Percentiles rank a stretch among this genome's conserved stretches.
Evolutionary conservation across 2,797 vertebrate species (phyloP).

Genomic region (Miichthys miiuy): DNA sequence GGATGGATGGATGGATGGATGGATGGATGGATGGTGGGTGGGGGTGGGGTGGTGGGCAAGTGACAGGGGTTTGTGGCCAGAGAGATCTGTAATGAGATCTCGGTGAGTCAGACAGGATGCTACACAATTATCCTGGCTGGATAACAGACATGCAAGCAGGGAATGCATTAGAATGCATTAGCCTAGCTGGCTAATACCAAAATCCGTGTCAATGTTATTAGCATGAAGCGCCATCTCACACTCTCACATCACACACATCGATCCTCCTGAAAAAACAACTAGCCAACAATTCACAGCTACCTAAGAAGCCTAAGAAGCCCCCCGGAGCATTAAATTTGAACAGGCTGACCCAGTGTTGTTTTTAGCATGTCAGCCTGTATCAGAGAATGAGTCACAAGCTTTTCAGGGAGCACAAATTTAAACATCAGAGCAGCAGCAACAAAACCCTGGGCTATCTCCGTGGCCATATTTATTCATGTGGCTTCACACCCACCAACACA

Average conservation of each 20-base stretch:
- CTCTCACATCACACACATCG: conserved; percentile 36
- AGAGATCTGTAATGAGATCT: conserved; percentile 81
- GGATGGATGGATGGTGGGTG: conserved; percentile 32
- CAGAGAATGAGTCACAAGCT: conserved; percentile 73
- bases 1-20: conserved; percentile 68
- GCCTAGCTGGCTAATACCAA: conserved; percentile 66
- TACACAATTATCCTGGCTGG: conserved; percentile 53
- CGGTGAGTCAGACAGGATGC: conserved; percentile 68
- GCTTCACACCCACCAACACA: conserved; percentile 59
- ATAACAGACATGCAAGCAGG: conserved; percentile 38
- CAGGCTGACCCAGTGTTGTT: conserved; percentile 62
- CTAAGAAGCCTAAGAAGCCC: conserved; percentile 58
- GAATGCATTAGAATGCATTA: conserved; percentile 69
- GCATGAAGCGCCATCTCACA: conserved; percentile 43
- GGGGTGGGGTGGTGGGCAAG: conserved; percentile 5
- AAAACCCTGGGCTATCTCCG: conserved; percentile 75
- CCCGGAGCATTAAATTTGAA: conserved; percentile 59
- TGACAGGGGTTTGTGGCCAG: conserved; percentile 49
- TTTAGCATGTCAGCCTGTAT: conserved; percentile 68
- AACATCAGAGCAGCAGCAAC: conserved; percentile 77
- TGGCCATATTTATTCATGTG: conserved; percentile 75
- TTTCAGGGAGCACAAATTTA: conserved; percentile 69
- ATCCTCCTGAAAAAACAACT: conserved; percentile 47
- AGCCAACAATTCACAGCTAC: conserved; percentile 60
- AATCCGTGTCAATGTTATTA: conserved; percentile 58